Evolutionary conservation across 2,797 vertebrate species (phyloP), one percentile per base, ranked within the genome.

Genomic region (Sebastes aleutianus): DNA sequence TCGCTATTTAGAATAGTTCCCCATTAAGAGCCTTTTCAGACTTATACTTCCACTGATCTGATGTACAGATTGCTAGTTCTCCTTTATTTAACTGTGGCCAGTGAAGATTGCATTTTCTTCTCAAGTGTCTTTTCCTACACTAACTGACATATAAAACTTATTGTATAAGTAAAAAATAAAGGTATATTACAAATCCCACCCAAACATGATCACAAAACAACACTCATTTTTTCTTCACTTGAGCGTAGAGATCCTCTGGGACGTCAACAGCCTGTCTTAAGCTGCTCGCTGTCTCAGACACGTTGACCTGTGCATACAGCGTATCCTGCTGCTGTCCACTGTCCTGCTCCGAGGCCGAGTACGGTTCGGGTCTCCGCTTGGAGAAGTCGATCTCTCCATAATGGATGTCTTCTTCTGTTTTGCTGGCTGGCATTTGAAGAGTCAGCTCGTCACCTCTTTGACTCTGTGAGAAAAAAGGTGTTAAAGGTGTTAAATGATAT

Each of bases 331-430:
- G 22, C 71, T 50, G 36, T 59, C 16, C 26, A 7, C 20, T n/a
- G 47, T 78, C 73, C 24, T 32, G 61, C 26, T 1, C 59, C 5
- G 34, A 34, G 20, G 10, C 16, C 0, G 12, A 24, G 34, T 11
- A 16, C 4, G 8, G 6, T 59, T 26, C 36, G 43, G n/a, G 4
- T 32, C 8, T 31, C 10, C 3, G 6, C 4, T 32, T 72, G 14
- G 74, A 83, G 39, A 89, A 84, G 62, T 71, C 5, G 6, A 89
- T 74, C 43, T 89, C 84, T 64, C 82, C 86, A 22, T 93, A 91
- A n/a, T 89, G 87, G 74, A 91, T 10, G 14, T 83, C 31, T 11
- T 53, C 18, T 7, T 31, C 71, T n/a, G 8, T 14, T 57, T 27
- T 34, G 39, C 13, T 14, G 18, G 8, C 3, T 31, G 57, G 13